phyloP scores from a whole-genome alignment of 2,797 vertebrate genomes.

The Pangasius sanitwongsei region DNA sequence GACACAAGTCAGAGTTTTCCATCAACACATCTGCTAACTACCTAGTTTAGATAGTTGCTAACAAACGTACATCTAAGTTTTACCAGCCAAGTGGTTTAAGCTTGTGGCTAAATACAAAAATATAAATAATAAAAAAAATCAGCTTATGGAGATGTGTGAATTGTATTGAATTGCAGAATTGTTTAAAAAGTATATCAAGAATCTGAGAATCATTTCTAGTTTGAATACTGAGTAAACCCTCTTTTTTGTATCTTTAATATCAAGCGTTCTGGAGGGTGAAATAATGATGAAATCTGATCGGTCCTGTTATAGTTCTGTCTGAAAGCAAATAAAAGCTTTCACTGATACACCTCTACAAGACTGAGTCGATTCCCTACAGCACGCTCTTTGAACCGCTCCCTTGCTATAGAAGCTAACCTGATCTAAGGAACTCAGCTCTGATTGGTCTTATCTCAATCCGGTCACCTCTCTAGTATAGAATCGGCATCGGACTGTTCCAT shows the following conservation, averaged over 20 bases:
- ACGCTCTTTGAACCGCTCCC: neutral
- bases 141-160: neutral
- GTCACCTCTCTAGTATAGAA: constrained; percentile 9
- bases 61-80: neutral
- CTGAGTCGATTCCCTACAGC: neutral
- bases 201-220: neutral
- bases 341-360: neutral
- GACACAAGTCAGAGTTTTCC: neutral
- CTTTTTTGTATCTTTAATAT: neutral
- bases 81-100: neutral
- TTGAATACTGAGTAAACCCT: neutral
- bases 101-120: neutral
- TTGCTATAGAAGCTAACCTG: neutral
- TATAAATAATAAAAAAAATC: neutral
- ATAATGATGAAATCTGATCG: neutral
- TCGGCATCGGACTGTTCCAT: constrained; percentile 32
- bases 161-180: neutral
- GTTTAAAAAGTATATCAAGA: neutral
- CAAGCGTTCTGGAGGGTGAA: neutral
- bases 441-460: constrained; percentile 12
- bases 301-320: neutral
- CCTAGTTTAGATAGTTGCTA: neutral
- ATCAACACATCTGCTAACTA: neutral
- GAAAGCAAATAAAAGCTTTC: neutral
- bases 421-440: neutral